Conservation (phyloP, 2,797 vertebrate genomes). For the Scyliorhinus canicula region DNA sequence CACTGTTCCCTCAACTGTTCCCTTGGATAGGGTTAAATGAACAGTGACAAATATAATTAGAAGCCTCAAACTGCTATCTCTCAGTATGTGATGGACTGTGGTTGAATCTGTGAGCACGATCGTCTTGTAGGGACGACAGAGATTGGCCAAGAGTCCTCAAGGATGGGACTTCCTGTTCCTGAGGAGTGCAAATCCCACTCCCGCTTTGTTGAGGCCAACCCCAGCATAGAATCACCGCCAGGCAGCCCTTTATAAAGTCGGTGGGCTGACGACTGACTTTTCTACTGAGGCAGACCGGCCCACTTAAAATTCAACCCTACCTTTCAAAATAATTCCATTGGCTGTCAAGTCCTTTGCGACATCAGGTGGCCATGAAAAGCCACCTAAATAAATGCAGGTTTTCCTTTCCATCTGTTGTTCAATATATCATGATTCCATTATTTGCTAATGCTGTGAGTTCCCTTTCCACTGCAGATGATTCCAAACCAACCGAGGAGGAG, state of each 20-base stretch:
- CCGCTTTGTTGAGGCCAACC: too few species aligned
- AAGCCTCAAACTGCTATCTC: background rate
- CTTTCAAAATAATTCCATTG: background rate
- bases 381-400: background rate
- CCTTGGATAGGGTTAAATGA: background rate
- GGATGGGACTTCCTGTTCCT: too few species aligned
- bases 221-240: too few species aligned
- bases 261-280: too few species aligned
- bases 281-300: too few species aligned
- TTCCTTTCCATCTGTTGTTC: background rate
- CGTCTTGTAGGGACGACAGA: too few species aligned
- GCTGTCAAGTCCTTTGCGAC: background rate
- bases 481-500: conserved; percentile 66
- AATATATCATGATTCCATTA: background rate
- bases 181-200: too few species aligned
- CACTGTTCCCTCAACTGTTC: background rate
- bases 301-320: too few species aligned
- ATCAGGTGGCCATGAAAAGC: background rate
- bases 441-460: conserved; percentile 39
- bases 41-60: background rate
- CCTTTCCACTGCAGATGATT: conserved; percentile 56
- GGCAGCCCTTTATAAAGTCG: too few species aligned
- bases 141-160: too few species aligned
- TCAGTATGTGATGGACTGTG: background rate
- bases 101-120: background rate